Evolutionary conservation across 2,888 invertebrate genomes (phyloP), one percentile per base, ranked within the genome.

Genomic region (Nephrocerus scutellatus): DNA sequence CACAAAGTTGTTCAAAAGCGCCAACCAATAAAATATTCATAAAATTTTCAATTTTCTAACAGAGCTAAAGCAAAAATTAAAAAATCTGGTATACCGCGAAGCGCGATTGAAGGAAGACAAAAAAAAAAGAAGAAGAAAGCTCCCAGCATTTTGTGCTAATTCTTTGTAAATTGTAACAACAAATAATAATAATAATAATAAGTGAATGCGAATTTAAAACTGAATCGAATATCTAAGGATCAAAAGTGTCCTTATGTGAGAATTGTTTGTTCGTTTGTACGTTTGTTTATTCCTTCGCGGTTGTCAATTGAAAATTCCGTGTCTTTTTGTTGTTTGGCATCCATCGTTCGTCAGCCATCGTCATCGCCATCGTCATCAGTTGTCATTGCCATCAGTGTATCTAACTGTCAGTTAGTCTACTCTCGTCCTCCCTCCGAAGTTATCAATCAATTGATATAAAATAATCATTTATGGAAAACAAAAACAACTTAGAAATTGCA

Each of bases 401-500:
- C n/a, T n/a, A n/a, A n/a, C n/a, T n/a, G n/a, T n/a, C n/a, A n/a
- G n/a, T n/a, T n/a, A n/a, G n/a, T n/a, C n/a, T n/a, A n/a, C n/a
- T n/a, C n/a, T n/a, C n/a, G n/a, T n/a, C n/a, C n/a, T n/a, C n/a
- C n/a, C n/a, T n/a, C n/a, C n/a, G n/a, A n/a, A n/a, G n/a, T n/a
- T n/a, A n/a, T n/a, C n/a, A n/a, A n/a, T n/a, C n/a, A n/a, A n/a
- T n/a, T n/a, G n/a, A 30, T 21, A 21, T 36, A 52, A 55, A 57
- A 52, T 33, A 54, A 50, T 52, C 59, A 66, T 64, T 59, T 67
- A 64, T 64, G 64, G 64, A 64, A 62, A 64, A 64, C 54, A 58
- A 62, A 64, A 66, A 57, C 53, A 63, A 63, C 56, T 57, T 64
- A 54, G 67, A 64, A 60, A 64, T 64, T 57, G 65, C 66, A 52